Evolutionary conservation across 2,888 invertebrate species (phyloP).

Genomic region (Emmelina monodactyla): DNA sequence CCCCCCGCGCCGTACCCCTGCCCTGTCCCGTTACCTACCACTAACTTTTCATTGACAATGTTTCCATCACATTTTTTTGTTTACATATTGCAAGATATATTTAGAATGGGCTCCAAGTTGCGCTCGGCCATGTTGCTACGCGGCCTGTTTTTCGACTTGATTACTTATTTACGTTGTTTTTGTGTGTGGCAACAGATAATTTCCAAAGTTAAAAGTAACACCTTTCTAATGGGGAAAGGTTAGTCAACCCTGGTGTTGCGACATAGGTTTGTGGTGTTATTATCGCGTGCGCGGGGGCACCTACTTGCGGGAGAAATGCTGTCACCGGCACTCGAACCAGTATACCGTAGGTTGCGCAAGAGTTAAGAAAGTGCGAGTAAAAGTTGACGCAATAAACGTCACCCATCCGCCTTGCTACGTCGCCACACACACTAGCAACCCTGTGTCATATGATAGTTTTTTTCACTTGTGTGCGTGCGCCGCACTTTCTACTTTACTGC

Average conservation of each 20-base stretch:
- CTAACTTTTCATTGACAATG: constrained; percentile 56
- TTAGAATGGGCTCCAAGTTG: no score
- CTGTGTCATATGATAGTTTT: no score
- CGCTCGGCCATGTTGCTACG: no score
- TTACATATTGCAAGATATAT: constrained; percentile 19
- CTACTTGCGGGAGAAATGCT: constrained; percentile 30
- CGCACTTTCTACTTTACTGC: no score
- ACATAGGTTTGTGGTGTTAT: no score
- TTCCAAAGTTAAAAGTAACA: no score
- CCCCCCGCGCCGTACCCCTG: constrained; percentile 25
- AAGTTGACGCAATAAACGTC: constrained; percentile 64
- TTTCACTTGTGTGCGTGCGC: no score
- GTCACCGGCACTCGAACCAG: constrained; percentile 44
- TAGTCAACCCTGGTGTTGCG: no score
- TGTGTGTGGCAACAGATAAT: no score
- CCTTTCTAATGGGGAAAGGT: no score
- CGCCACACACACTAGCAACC: constrained; percentile 21
- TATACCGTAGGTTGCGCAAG: constrained; percentile 60
- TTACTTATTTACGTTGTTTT: no score
- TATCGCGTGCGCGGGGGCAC: constrained; percentile 48
- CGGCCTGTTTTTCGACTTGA: no score
- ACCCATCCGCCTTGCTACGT: constrained; percentile 24
- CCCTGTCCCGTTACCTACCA: constrained; percentile 49
- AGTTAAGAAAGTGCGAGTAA: constrained; percentile 64
- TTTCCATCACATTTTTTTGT: constrained; percentile 35